phyloP scores from a whole-genome alignment of 2,113 vertebrate genomes.

The Gasterosteus nipponicus region DNA sequence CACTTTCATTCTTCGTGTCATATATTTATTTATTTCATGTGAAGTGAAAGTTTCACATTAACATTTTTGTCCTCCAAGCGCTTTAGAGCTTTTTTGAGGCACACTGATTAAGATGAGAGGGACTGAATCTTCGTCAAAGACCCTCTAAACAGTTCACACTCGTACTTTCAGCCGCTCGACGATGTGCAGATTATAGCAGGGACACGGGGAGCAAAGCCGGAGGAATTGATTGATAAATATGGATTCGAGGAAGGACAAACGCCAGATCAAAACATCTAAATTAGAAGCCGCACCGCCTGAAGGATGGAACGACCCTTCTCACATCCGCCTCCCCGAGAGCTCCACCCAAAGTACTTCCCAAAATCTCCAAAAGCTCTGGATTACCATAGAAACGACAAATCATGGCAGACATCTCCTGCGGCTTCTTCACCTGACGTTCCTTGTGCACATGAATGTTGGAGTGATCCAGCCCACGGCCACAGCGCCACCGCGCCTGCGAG shows the following conservation, averaged over 20 bases:
- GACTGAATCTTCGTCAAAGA: background rate
- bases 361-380: constrained; percentile 27
- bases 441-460: constrained; percentile 54
- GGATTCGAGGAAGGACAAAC: background rate
- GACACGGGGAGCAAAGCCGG: background rate
- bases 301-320: constrained; percentile 29
- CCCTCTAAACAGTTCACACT: background rate
- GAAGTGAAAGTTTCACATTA: background rate
- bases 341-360: constrained; percentile 46
- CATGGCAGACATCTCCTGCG: constrained; percentile 60
- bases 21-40: background rate
- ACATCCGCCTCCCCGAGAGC: constrained; percentile 52
- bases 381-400: constrained; percentile 71
- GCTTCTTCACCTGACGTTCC: constrained; percentile 46
- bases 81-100: background rate
- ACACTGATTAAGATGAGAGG: background rate
- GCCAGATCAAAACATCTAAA: constrained; percentile 17
- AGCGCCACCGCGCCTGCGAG: constrained; percentile 63
- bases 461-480: constrained; percentile 60
- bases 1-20: background rate
- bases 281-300: constrained; percentile 1
- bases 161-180: background rate
- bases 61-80: background rate
- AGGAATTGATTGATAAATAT: background rate
- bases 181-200: background rate